phyloP scores from a whole-genome alignment of 2,113 vertebrate genomes.

The Empidonax alnorum region DNA sequence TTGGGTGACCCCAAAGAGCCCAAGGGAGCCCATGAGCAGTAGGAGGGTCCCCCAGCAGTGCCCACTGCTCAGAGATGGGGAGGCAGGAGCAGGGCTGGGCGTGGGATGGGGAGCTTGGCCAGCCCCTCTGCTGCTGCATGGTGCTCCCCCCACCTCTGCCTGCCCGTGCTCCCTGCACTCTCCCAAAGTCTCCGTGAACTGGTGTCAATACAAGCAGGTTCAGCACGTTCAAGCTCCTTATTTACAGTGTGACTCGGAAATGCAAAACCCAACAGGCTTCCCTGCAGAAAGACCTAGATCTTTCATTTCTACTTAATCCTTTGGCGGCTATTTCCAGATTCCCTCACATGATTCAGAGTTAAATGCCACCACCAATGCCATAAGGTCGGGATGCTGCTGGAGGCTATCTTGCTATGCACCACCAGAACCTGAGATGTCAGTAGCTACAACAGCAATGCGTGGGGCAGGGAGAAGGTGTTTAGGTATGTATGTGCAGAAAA shows the following conservation, averaged over 20 bases:
- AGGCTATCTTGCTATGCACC: background rate
- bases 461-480: background rate
- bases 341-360: background rate
- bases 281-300: background rate
- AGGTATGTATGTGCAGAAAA: background rate
- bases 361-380: background rate
- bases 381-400: background rate
- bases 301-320: background rate
- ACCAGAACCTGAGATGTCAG: background rate
- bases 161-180: rapidly evolving
- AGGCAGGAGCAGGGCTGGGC: background rate
- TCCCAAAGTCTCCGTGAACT: rapidly evolving
- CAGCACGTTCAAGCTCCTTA: background rate
- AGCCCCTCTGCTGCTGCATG: background rate
- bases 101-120: rapidly evolving
- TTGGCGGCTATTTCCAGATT: background rate
- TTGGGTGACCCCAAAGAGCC: background rate
- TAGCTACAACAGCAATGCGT: background rate
- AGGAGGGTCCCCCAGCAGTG: background rate
- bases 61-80: background rate
- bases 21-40: background rate
- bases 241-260: background rate
- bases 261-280: background rate
- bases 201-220: background rate
- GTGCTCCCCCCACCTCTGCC: background rate